Evolutionary conservation across 2,113 vertebrate genomes (phyloP), one percentile per base, ranked within the genome.

Genomic region (Capricornis sumatraensis): DNA sequence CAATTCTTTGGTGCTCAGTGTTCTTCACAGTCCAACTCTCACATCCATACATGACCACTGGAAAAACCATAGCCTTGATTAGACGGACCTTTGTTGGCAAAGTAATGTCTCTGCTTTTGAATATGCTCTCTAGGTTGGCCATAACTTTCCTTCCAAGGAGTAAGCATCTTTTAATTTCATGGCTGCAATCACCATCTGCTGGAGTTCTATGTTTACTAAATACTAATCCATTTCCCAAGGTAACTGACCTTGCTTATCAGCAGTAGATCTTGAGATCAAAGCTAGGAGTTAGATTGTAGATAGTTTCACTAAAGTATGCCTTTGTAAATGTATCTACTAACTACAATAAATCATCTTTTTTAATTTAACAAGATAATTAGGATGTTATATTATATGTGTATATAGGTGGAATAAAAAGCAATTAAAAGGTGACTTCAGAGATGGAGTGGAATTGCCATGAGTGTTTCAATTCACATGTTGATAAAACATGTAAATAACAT

Each of bases 401-500:
- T 90, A 78, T 55, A 5, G 58, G 19, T 83, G 19, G 43, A 91
- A 85, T 91, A 60, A 79, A 97, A 96, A 81, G 33, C 58, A 96
- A 81, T 95, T 64, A 85, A 95, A 93, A 92, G 64, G 16, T 9
- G 15, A 91, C 21, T 33, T 94, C 81, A 86, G 16, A 10, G n/a
- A 96, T 19, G 45, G 6, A 53, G 17, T 43, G 6, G 52, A 85
- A 90, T 79, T 92, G 50, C 79, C 52, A 45, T 90, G n/a, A 21
- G 3, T 87, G n/a, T 84, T 67, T 94, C 60, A 82, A 25, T 64
- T 83, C 45, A 78, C 52, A 83, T 86, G 71, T 87, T 93, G 53
- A 81, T 94, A 87, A 58, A 67, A 87, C 53, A 7, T 87, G 11
- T 62, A 97, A 95, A 53, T 93, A 50, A 27, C 43, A 84, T 97